Base-by-base conservation (phyloP, 2,888 invertebrate species). In the Apotomis turbidana region DNA sequence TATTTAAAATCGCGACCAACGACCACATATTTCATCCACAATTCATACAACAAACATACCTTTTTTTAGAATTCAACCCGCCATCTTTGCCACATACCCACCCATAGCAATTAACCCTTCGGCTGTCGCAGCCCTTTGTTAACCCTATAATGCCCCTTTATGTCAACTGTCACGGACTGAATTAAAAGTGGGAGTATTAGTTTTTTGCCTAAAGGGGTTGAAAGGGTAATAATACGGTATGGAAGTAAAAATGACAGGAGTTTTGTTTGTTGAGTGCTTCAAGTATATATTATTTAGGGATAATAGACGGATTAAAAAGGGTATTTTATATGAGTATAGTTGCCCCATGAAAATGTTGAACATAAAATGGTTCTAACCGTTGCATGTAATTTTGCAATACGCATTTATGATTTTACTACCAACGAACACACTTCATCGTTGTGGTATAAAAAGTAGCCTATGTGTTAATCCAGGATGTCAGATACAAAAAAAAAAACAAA, bases 71-170 rank as follows among this genome's bases (percentile, higher is more conserved):
- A 63, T 58, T 74, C 74, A 67, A 71, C 73, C 79, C 84, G 85
- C 87, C 87, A 88, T 89, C 79, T 81, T 83, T 84, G 70, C 70
- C 75, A 76, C 81, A 73, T 76, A 71, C 74, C 83, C 87, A 81
- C 89, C 88, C 88, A 87, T 90, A 84, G 88, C 89, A 90, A 91
- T 93, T 93, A 92, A 88, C 91, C 92, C 90, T 88, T 89, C 87
- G 80, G 80, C 86, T 87, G 88, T 90, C 89, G 84, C 88, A 87
- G 87, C 85, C 88, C 87, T 87, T 90, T 90, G 86, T 88, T 87
- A 89, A 88, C 90, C 91, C 90, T 90, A 90, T 89, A 83, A 86
- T 87, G 86, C 83, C 78, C 88, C 82, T 87, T 91, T 91, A 90
- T 89, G 90, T 93, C 92, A 92, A 92, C 91, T 93, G 93, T 93